Conservation (phyloP, 2,888 invertebrate genomes). For the Trachelus iudaicus region DNA sequence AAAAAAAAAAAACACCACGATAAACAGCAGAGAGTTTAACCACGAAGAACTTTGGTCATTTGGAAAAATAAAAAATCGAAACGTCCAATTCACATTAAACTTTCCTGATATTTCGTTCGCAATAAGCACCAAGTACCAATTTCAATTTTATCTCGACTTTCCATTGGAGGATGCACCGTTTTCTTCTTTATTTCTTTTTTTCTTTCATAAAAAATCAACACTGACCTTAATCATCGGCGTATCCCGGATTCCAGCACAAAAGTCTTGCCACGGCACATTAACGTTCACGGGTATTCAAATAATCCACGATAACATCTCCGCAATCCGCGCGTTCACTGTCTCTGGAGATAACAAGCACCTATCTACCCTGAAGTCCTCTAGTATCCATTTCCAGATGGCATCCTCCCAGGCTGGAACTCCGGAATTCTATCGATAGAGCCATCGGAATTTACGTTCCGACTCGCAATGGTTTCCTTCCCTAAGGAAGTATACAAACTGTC, state of each 20-base stretch:
- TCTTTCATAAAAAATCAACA: neutral
- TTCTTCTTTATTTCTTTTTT: neutral
- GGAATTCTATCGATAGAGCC: constrained; percentile 12
- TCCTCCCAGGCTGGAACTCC: neutral
- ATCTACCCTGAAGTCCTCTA: neutral
- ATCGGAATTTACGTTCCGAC: constrained; percentile 18
- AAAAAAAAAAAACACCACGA: neutral
- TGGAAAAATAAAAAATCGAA: neutral
- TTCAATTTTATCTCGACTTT: neutral
- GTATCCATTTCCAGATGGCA: neutral
- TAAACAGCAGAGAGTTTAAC: neutral
- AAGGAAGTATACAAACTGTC: constrained; percentile 3
- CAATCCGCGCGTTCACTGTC: neutral
- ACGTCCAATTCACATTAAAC: neutral
- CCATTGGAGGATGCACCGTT: neutral
- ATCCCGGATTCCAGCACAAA: neutral
- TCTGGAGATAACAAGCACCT: neutral
- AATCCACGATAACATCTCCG: neutral
- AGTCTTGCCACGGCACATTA: neutral
- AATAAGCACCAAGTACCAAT: neutral
- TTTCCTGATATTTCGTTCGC: neutral
- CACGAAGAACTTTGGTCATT: neutral
- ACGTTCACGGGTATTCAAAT: neutral
- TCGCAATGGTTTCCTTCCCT: constrained; percentile 23
- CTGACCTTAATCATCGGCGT: neutral